Conservation (phyloP, 2,113 vertebrate genomes). For the Lota lota region DNA sequence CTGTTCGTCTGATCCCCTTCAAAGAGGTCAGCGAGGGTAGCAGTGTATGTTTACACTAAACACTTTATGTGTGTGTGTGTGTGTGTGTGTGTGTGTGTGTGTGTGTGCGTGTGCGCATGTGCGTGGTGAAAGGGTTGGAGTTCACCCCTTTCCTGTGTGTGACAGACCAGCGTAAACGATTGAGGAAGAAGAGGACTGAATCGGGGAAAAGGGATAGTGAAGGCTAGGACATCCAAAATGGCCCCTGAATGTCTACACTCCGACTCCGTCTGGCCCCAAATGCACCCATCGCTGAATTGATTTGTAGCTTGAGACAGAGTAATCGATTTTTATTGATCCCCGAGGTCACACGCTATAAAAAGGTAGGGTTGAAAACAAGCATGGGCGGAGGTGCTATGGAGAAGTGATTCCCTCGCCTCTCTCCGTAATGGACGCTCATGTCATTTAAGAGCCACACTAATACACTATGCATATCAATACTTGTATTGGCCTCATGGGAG, state of each 20-base stretch:
- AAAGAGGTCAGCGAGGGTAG: not conserved
- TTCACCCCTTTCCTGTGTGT: too few species aligned
- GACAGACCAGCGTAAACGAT: not conserved
- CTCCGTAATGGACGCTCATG: not conserved
- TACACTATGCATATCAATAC: not conserved
- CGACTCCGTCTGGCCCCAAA: too few species aligned
- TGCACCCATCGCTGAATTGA: too few species aligned
- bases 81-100: not conserved
- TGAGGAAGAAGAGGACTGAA: not conserved
- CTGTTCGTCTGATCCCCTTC: constrained; percentile 1
- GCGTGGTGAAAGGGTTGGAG: not conserved
- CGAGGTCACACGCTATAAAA: too few species aligned
- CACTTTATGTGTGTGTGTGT: not conserved
- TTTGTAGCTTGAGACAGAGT: too few species aligned
- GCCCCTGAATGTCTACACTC: too few species aligned
- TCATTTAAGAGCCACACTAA: not conserved
- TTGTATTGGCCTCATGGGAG: not conserved
- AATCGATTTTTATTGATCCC: too few species aligned
- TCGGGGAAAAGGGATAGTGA: too few species aligned
- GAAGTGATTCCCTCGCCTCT: too few species aligned
- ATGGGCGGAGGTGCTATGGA: too few species aligned
- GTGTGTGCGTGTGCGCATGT: not conserved
- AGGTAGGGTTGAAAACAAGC: too few species aligned
- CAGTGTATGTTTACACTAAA: not conserved
- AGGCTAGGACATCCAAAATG: too few species aligned